Base-by-base conservation (phyloP, 2,113 vertebrate genomes). In the Chloropsis hardwickii region DNA sequence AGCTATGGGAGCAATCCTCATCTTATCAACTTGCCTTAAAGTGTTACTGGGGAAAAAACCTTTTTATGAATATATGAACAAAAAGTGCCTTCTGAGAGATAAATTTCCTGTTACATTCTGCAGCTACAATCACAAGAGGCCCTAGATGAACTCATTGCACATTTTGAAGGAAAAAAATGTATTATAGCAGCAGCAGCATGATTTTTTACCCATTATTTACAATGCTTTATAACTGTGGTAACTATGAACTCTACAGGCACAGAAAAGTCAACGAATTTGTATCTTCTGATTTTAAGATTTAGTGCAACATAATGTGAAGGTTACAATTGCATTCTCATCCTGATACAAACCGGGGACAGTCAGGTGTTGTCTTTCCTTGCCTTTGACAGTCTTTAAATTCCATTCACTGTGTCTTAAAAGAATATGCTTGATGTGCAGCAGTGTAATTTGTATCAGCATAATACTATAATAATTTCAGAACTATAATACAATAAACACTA, bases 291-390 rank as follows among this genome's bases (percentile, higher is more conserved):
- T 58, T 73, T 40, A 54, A 53, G 64, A 62, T 70, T 51, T 66
- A 61, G 21, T 57, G 48, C n/a, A 77, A 51, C 48, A 65, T n/a
- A 29, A 60, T 37, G 12, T 54, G 71, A 53, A 92, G 87, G 45
- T 74, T 78, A 69, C 23, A 58, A 64, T 29, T 80, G 39, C 58
- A 31, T 44, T 20, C 39, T 60, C 53, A 42, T 51, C 35, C 60
- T 60, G 35, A 37, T 33, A 57, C 28, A 71, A 74, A 92, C 6
- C 12, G 0, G 16, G 42, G 24, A 71, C 74, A 73, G 69, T 74
- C 40, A 42, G 44, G 31, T 81, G 62, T 78, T 91, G 76, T 90
- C 88, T 96, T 95, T 72, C 83, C 45, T 21, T 86, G 93, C 44
- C 91, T 90, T 92, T 87, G 73, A 69, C 25, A 61, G 81, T 64